phyloP scores from a whole-genome alignment of 2,888 invertebrate genomes.

The Cheiracanthium punctorium region DNA sequence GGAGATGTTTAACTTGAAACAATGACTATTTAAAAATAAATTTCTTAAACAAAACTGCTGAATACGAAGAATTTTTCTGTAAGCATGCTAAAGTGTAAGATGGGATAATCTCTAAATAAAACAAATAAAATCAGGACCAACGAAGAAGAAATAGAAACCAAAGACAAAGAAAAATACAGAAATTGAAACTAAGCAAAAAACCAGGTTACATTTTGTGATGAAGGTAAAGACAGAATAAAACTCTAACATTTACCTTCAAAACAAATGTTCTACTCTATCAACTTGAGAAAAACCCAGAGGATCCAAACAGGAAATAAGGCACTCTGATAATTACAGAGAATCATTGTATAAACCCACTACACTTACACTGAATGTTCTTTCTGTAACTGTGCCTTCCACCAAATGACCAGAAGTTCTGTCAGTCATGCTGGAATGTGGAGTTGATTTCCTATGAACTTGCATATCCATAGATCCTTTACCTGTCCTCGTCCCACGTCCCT shows the following conservation, averaged over 20 bases:
- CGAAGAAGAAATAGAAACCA: neutral
- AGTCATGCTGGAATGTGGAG: slow-evolving; percentile 52
- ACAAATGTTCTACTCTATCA: neutral
- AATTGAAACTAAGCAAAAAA: neutral
- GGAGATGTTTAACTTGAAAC: too few relatives aligned
- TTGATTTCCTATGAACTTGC: slow-evolving; percentile 56
- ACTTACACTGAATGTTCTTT: slow-evolving; percentile 66
- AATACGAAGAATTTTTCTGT: too few relatives aligned
- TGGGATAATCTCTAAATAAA: too few relatives aligned
- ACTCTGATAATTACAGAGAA: neutral
- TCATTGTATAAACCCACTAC: slow-evolving; percentile 1
- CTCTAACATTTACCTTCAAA: neutral
- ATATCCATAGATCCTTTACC: slow-evolving; percentile 64
- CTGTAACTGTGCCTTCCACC: slow-evolving; percentile 56
- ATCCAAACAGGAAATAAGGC: neutral
- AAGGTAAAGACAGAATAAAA: too few relatives aligned
- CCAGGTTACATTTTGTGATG: too few relatives aligned
- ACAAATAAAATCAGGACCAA: neutral
- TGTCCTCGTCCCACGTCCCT: slow-evolving; percentile 59
- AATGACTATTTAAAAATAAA: too few relatives aligned
- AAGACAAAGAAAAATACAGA: neutral
- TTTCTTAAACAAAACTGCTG: too few relatives aligned
- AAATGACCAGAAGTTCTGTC: slow-evolving; percentile 62
- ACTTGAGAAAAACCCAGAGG: neutral
- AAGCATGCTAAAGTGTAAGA: too few relatives aligned